Base-by-base conservation (phyloP, 2,797 vertebrate genomes). In the Cuculus canorus region DNA sequence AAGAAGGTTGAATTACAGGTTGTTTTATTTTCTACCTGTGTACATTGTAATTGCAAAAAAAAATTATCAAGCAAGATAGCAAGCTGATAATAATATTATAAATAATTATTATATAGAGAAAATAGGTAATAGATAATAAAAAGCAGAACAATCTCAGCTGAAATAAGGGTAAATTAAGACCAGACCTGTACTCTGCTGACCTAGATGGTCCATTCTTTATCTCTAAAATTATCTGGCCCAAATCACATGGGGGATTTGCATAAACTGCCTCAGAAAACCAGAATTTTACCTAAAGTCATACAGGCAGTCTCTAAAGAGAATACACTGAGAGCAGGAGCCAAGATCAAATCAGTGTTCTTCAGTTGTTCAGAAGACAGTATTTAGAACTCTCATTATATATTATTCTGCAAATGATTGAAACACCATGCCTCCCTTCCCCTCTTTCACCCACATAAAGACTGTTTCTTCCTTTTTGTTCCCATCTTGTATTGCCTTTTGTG, bases 391-490 rank as follows among this genome's bases (percentile, higher is more conserved):
- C 77, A 25, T 72, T 41, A 63, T 19, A 61, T 76, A 43, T 4
- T 48, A 10, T 66, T 69, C 43, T 39, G 22, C 32, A 85, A 60
- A 73, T 65, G 0, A 53, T 54, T 76, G 30, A 59, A 37, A 65
- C 21, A 50, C 4, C 11, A 27, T 33, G 15, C 13, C 30, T 73
- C 17, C 5, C 47, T 81, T 66, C 15, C 33, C 7, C 5, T 32
- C 15, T 53, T 86, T 92, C 18, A 57, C 22, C 9, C 24, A 50
- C 10, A n/a, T n/a, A 35, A 56, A 88, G 15, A 64, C 0, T 0
- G 1, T 37, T 59, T 25, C 4, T 0, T 41, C 17, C 37, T 47
- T 50, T 24, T 30, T 27, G 3, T 75, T 56, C 4, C 18, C 3
- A 75, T 54, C 88, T 59, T 35, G 1, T 52, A 23, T 60, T 54